These are phyloP conservation scores for Flexamia atlantica DNA, from an alignment of 2,888 invertebrate species.

Conservation along the genomic window DNA sequence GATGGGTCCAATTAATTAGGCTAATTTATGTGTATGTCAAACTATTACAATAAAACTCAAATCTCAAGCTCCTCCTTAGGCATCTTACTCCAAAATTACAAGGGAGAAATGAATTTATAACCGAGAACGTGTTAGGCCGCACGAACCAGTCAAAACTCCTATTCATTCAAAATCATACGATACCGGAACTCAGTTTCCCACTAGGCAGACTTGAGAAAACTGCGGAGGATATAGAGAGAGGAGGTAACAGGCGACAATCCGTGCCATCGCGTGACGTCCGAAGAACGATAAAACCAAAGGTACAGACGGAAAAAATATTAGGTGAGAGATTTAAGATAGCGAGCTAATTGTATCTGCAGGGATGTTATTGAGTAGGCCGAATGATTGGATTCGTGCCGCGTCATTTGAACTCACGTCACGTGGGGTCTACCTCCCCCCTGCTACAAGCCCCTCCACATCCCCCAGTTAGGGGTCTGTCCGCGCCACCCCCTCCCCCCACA, in stretches of 20 bases:
- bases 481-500: background rate
- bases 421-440: conserved; percentile 1
- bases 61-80: too few relatives aligned
- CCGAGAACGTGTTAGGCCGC: too few relatives aligned
- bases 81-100: too few relatives aligned
- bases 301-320: background rate
- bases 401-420: conserved; percentile 38
- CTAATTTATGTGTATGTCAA: background rate
- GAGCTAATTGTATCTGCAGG: conserved; percentile 34
- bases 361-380: conserved; percentile 40
- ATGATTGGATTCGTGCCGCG: conserved; percentile 44
- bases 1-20: background rate
- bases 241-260: too few relatives aligned
- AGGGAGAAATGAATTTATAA: too few relatives aligned
- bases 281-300: background rate
- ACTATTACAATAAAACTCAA: background rate
- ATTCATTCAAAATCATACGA: too few relatives aligned
- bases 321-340: background rate
- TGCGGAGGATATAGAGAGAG: too few relatives aligned
- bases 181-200: too few relatives aligned
- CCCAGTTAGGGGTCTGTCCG: background rate
- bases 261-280: too few relatives aligned
- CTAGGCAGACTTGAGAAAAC: too few relatives aligned
- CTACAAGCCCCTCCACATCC: background rate
- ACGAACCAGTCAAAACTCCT: too few relatives aligned